Base-by-base conservation (phyloP, 30 jellyfish, hydroid and myxozoan genomes). In the Aurelia aurita complex sp. Pacific region DNA sequence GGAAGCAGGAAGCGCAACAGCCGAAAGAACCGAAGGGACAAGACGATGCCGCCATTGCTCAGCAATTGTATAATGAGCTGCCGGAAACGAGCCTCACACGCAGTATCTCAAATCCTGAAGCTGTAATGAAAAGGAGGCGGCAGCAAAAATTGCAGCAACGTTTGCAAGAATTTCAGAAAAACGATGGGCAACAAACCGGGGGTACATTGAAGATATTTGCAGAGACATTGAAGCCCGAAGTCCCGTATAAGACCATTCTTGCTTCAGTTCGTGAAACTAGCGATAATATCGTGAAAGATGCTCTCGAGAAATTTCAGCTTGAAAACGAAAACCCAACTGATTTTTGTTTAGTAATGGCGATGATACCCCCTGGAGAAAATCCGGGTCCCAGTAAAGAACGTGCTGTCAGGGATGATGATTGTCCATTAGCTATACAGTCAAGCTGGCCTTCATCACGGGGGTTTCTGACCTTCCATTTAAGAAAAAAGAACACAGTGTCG, bases 401-500 rank as follows among this genome's bases (percentile, higher is more conserved):
- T 60, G 95, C 84, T 5, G 90, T 94, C 7, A 72, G 97, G 38
- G 94, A 89, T 65, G 73, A 79, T 42, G 99, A 94, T 60, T 94
- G 99, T 67, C 99, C 99, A 5, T 81, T 94, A 36, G 97, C 96
- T 57, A 94, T 94, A 38, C 99, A 94, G 61, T 89, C 96, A 15
- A 94, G 99, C 80, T 94, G 99, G 99, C 99, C 99, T 18, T 82
- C 94, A 36, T 83, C 97, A 34, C 74, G 96, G 78, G 99, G 99
- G 69, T 67, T 87, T 42, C 73, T 94, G 77, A 94, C 99, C 11
- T 94, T 94, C 76, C 97, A 94, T 64, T 64, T 94, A 51, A 66
- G 99, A 63, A 88, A 87, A 63, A 85, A 83, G 66, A 61, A 81
- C 82, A 79, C 91, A 7, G 90, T 80, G 36, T 72, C 97, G 5